Conservation (phyloP, 2,888 invertebrate species). For the Portevinia maculata region DNA sequence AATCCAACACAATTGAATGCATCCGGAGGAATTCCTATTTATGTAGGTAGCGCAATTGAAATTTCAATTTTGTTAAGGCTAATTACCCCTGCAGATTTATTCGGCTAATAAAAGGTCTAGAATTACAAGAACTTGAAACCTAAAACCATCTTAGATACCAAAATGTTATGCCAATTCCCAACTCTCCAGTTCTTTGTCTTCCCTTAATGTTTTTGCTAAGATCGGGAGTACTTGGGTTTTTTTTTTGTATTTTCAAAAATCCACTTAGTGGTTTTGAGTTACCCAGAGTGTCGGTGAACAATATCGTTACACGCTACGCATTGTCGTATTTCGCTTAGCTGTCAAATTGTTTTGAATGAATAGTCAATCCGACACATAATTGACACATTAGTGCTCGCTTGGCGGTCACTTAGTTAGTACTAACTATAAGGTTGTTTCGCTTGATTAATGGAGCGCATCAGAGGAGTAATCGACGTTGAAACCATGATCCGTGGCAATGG, state of each 20-base stretch:
- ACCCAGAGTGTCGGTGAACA: background rate
- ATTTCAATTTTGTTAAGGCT: conserved; percentile 50
- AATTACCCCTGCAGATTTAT: conserved; percentile 30
- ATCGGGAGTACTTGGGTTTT: background rate
- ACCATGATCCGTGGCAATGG: conserved; percentile 28
- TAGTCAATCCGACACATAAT: conserved; percentile 47
- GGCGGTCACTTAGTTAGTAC: conserved; percentile 37
- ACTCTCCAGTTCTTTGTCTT: background rate
- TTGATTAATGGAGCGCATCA: conserved; percentile 28
- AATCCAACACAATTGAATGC: conserved; percentile 48
- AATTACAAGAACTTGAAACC: conserved; percentile 25
- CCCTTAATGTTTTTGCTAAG: background rate
- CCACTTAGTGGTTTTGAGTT: conserved; percentile 15
- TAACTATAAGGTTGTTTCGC: conserved; percentile 18
- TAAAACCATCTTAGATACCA: conserved; percentile 4
- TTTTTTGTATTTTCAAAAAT: background rate
- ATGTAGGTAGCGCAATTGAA: conserved; percentile 38
- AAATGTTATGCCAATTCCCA: background rate
- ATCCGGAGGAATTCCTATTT: conserved; percentile 49
- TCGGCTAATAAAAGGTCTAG: conserved; percentile 18
- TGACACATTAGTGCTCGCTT: conserved; percentile 65
- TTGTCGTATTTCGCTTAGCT: conserved; percentile 40
- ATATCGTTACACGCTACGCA: conserved; percentile 1
- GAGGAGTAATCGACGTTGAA: background rate
- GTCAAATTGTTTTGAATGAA: conserved; percentile 45